phyloP scores from a whole-genome alignment of 2,797 vertebrate genomes.

The Rhinogobio ventralis region DNA sequence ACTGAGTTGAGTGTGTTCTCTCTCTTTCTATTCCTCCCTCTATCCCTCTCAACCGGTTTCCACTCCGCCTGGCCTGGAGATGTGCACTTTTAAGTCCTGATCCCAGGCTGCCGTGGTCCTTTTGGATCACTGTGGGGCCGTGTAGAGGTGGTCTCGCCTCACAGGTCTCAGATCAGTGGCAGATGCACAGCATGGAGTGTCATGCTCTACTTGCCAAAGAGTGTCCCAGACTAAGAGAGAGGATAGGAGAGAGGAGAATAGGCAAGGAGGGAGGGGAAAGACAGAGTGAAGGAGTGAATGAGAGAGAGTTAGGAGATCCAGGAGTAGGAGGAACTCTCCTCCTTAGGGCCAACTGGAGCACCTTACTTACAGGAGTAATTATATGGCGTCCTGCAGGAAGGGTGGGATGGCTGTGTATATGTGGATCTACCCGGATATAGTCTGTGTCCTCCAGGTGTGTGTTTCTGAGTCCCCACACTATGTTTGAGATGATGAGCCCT shows the following conservation, averaged over 20 bases:
- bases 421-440: slow-evolving; percentile 18
- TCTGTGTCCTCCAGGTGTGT: slow-evolving; percentile 43
- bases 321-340: slow-evolving; percentile 47
- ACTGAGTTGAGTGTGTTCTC: not conserved
- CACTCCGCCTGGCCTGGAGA: slow-evolving; percentile 30
- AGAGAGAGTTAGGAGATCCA: slow-evolving; percentile 29
- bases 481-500: slow-evolving; percentile 39
- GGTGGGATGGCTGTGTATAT: slow-evolving; percentile 52
- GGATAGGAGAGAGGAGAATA: slow-evolving; percentile 29
- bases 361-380: slow-evolving; percentile 56
- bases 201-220: slow-evolving; percentile 38
- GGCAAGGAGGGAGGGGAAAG: slow-evolving; percentile 15
- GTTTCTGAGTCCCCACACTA: slow-evolving; percentile 23
- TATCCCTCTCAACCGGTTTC: slow-evolving; percentile 11
- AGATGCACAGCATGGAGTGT: not conserved
- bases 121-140: not conserved
- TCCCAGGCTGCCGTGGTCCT: not conserved
- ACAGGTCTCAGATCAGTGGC: slow-evolving; percentile 24
- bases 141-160: not conserved
- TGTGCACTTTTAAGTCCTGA: slow-evolving; percentile 5
- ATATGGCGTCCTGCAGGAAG: slow-evolving; percentile 50
- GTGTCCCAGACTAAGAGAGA: slow-evolving; percentile 38
- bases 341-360: slow-evolving; percentile 34
- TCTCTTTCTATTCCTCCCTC: slow-evolving; percentile 14
- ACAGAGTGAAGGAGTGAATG: slow-evolving; percentile 12